Evolutionary conservation across 2,888 invertebrate genomes (phyloP).

Genomic region (Alentia gelatinosa): DNA sequence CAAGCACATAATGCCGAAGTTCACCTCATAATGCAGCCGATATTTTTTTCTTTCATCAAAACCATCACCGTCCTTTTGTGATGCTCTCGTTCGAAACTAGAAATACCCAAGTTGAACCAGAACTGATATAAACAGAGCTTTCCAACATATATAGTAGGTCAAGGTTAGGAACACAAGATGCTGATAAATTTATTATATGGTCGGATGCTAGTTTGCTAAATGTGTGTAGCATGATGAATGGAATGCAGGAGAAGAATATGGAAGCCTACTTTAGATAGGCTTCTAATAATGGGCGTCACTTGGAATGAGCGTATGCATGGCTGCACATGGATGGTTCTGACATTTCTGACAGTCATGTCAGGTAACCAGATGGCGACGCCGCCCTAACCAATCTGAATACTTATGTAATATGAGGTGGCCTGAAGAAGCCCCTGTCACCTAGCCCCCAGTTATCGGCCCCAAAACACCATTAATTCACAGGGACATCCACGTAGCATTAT

Average conservation of each 20-base stretch:
- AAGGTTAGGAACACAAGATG: not conserved
- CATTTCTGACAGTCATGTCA: constrained; percentile 29
- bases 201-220: not conserved
- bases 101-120: too few relatives aligned
- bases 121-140: too few relatives aligned
- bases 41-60: too few relatives aligned
- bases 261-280: not conserved
- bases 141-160: not conserved
- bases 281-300: not conserved
- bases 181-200: not conserved
- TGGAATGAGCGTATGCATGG: constrained; percentile 19
- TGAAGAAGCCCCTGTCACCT: not conserved
- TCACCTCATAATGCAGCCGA: not conserved
- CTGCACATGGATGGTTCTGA: constrained; percentile 23
- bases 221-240: not conserved
- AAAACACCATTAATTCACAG: too few relatives aligned
- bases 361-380: not conserved
- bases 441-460: too few relatives aligned
- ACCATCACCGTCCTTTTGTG: not conserved
- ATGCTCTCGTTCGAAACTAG: too few relatives aligned
- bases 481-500: too few relatives aligned
- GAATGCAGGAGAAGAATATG: not conserved
- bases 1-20: not conserved
- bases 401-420: constrained; percentile 17
- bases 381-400: constrained; percentile 13